These are phyloP conservation scores for Zoanthus solanderi DNA, from an alignment of 92 coral and sea anemone species.

Conservation along the genomic window DNA sequence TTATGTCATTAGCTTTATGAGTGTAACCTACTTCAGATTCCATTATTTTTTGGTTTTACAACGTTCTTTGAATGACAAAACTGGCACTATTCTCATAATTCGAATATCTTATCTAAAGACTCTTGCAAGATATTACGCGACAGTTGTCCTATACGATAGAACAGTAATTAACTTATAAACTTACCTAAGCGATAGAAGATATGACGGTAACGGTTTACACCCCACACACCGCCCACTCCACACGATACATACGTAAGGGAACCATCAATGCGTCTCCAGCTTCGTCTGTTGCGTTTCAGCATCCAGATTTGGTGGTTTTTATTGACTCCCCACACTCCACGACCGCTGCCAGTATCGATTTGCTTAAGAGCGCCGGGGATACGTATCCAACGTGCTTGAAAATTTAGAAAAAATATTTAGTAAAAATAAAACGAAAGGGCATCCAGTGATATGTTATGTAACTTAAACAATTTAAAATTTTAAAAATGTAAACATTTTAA, in stretches of 20 bases:
- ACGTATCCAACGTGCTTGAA: not conserved
- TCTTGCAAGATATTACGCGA: no score
- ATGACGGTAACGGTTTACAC: no score
- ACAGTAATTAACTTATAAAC: no score
- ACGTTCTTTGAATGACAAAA: no score
- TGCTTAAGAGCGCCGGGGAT: not conserved
- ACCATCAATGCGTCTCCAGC: not conserved
- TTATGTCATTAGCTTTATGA: no score
- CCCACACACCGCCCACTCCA: not conserved
- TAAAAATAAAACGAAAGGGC: not conserved
- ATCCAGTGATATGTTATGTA: not conserved
- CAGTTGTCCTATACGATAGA: no score
- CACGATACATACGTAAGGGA: not conserved
- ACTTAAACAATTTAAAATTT: not conserved
- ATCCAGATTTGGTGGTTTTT: not conserved
- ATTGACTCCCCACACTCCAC: not conserved
- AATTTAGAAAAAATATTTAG: not conserved
- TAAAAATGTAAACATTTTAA: no score
- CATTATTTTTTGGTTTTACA: no score
- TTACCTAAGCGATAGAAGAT: no score
- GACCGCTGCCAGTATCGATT: not conserved
- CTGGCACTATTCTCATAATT: no score
- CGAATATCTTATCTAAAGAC: no score
- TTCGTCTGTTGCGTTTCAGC: slow-evolving; percentile 1
- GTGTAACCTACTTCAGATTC: no score